phyloP scores from a whole-genome alignment of 1,140 invertebrate species.

The Lithobius niger region DNA sequence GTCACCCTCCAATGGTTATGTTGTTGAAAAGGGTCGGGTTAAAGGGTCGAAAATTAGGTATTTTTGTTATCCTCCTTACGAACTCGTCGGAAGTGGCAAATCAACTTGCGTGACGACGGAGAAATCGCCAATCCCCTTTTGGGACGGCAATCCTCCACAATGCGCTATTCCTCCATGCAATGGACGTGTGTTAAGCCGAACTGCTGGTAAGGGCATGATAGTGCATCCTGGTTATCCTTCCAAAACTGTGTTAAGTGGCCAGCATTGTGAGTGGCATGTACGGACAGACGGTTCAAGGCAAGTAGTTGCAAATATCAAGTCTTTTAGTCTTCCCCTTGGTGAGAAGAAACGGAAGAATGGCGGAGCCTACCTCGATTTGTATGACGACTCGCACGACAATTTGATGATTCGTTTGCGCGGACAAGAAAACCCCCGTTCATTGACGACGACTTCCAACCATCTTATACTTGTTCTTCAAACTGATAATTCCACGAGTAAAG shows the following conservation, averaged over 20 bases:
- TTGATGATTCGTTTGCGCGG: constrained; percentile 8
- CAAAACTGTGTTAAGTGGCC: not conserved
- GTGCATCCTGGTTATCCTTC: constrained; percentile 16
- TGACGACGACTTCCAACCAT: constrained; percentile 12
- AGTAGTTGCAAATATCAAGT: not conserved
- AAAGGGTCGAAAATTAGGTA: constrained; percentile 11
- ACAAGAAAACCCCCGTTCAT: constrained; percentile 4
- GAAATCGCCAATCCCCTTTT: constrained; percentile 13
- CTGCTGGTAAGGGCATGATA: constrained; percentile 10
- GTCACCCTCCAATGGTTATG: constrained; percentile 12
- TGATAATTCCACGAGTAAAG: not conserved
- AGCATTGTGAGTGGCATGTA: constrained; percentile 15
- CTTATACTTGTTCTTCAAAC: constrained; percentile 10
- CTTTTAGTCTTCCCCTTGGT: not conserved
- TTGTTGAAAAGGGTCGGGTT: constrained; percentile 11
- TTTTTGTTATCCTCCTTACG: constrained; percentile 15
- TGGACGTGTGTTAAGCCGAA: not conserved
- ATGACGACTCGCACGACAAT: constrained; percentile 8
- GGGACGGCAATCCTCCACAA: constrained; percentile 12
- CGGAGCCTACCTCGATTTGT: constrained; percentile 10
- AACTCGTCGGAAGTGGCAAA: constrained; percentile 12
- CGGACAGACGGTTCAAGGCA: constrained; percentile 7
- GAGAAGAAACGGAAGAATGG: constrained; percentile 1
- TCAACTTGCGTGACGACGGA: constrained; percentile 9
- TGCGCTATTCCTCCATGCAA: constrained; percentile 15